Conservation (phyloP, 2,888 invertebrate species). For the Dorcus parallelipipedus region DNA sequence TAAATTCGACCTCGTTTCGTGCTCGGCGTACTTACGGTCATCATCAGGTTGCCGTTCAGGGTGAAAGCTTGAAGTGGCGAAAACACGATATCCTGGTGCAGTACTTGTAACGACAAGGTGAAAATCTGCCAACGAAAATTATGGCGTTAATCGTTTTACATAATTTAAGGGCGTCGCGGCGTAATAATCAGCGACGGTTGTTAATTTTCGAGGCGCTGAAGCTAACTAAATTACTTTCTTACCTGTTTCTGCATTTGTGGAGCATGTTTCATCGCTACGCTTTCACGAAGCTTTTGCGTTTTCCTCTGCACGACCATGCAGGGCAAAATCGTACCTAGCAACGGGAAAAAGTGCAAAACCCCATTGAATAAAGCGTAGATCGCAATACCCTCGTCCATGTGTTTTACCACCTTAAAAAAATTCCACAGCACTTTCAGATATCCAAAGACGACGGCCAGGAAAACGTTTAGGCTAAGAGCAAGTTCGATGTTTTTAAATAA, state of each 20-base stretch:
- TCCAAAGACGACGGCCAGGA: neutral
- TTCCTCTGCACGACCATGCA: too few species aligned
- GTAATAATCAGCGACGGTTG: too few species aligned
- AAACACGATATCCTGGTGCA: neutral
- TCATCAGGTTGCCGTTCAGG: neutral
- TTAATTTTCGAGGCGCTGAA: too few species aligned
- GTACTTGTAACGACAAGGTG: neutral
- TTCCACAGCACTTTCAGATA: slow-evolving; percentile 1
- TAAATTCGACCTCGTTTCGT: neutral
- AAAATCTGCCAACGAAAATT: neutral
- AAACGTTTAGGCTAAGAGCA: neutral
- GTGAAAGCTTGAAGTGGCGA: neutral
- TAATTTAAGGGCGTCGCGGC: too few species aligned
- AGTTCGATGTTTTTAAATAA: slow-evolving; percentile 1
- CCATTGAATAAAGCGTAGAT: too few species aligned
- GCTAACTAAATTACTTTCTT: too few species aligned
- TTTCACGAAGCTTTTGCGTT: too few species aligned
- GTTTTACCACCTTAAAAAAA: neutral
- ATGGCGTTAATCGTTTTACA: neutral
- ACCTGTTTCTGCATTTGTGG: too few species aligned
- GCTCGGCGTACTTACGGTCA: neutral
- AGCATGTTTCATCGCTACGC: too few species aligned
- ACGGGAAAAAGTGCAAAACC: too few species aligned
- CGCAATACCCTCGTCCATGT: neutral
- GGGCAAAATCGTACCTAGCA: too few species aligned